Conservation (phyloP, 1,140 invertebrate genomes). For the Plutomurus gul region DNA sequence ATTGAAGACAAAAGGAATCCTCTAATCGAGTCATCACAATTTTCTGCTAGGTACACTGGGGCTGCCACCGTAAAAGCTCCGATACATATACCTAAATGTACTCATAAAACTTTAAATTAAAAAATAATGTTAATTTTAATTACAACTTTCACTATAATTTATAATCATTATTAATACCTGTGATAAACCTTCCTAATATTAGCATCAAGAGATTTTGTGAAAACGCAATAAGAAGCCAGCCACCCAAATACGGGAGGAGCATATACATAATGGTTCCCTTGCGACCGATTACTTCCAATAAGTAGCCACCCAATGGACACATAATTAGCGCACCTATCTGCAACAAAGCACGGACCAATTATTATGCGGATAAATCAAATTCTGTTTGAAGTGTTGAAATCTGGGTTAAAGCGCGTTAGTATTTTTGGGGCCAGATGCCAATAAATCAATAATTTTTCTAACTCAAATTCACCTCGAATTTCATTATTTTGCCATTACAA, state of each 20-base stretch:
- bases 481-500: no score
- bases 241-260: constrained; percentile 57
- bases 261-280: background rate
- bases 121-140: no score
- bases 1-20: constrained; percentile 57
- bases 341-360: no score
- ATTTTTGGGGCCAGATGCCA: no score
- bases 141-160: no score
- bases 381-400: no score
- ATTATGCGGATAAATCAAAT: no score
- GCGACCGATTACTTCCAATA: background rate
- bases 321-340: background rate
- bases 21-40: background rate
- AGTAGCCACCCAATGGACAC: background rate
- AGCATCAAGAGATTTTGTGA: constrained; percentile 28
- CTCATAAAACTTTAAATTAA: no score
- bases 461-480: no score
- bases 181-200: background rate
- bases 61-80: background rate
- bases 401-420: no score
- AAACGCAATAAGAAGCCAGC: constrained; percentile 27
- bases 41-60: background rate
- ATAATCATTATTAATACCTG: no score
- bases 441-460: background rate
- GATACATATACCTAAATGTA: background rate